Evolutionary conservation across 1,140 invertebrate species (phyloP).

Genomic region (Cepaea nemoralis): DNA sequence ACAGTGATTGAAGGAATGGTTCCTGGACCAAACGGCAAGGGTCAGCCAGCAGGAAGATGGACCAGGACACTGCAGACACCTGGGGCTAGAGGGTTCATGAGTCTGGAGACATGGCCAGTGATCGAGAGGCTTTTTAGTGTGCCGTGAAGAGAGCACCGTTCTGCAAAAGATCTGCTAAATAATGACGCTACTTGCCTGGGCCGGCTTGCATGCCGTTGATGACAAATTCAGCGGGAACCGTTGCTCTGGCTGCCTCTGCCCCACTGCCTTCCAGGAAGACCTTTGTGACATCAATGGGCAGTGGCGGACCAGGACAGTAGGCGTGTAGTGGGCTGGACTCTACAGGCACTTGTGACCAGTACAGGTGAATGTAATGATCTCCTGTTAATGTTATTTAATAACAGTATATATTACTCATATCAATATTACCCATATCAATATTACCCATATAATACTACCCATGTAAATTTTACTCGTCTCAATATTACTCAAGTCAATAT

Average conservation of each 20-base stretch:
- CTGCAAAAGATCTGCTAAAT: no score
- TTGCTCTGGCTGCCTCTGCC: conserved; percentile 86
- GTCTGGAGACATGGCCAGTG: no score
- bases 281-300: conserved; percentile 62
- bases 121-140: no score
- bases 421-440: background rate
- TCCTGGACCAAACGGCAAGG: no score
- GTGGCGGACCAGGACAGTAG: conserved; percentile 59
- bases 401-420: no score
- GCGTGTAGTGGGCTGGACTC: conserved; percentile 72
- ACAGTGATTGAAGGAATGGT: no score
- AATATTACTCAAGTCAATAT: no score
- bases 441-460: background rate
- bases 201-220: conserved; percentile 89
- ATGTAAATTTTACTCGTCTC: background rate
- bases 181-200: conserved; percentile 68
- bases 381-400: conserved; percentile 56
- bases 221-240: conserved; percentile 91
- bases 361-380: conserved; percentile 75
- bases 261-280: conserved; percentile 85
- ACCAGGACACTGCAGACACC: no score
- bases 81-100: no score
- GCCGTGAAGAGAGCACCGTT: no score
- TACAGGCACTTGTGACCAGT: conserved; percentile 76
- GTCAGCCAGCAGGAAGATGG: no score